These are phyloP conservation scores for Listronotus oregonensis DNA, from an alignment of 1,140 invertebrate species.

Conservation along the genomic window DNA sequence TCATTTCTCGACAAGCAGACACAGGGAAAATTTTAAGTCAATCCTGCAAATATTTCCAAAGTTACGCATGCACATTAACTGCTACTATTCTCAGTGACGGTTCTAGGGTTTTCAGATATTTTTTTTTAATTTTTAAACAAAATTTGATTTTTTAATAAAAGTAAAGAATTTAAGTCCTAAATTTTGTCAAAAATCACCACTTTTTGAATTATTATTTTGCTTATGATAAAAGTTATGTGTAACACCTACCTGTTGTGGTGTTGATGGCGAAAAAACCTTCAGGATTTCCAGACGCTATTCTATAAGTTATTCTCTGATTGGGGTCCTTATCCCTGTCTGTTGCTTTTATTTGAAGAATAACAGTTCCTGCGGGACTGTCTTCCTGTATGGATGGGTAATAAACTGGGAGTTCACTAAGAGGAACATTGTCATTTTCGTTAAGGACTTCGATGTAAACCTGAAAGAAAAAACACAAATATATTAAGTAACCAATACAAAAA, in stretches of 20 bases:
- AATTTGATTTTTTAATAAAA: too few species aligned
- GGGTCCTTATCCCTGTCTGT: conserved; percentile 78
- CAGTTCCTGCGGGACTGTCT: conserved; percentile 76
- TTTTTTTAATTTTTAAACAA: too few species aligned
- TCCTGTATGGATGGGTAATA: conserved; percentile 85
- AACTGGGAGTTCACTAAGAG: conserved; percentile 82
- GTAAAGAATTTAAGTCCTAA: too few species aligned
- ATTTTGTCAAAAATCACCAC: too few species aligned
- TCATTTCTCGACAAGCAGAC: too few species aligned
- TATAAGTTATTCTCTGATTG: conserved; percentile 72
- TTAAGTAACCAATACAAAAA: too few species aligned
- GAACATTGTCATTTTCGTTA: conserved; percentile 93
- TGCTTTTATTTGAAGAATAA: conserved; percentile 78
- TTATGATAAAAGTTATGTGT: neutral
- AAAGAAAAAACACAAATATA: conserved; percentile 35
- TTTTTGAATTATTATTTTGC: too few species aligned
- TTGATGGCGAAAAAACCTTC: conserved; percentile 90
- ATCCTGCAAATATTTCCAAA: too few species aligned
- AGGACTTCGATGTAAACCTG: conserved; percentile 88
- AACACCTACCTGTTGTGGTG: conserved; percentile 73
- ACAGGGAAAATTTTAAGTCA: too few species aligned
- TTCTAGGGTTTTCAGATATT: too few species aligned
- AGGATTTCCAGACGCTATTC: conserved; percentile 88
- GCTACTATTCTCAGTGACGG: too few species aligned
- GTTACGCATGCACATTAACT: too few species aligned